phyloP scores from a whole-genome alignment of 2,797 vertebrate genomes.

The Lindbergichthys nudifrons region DNA sequence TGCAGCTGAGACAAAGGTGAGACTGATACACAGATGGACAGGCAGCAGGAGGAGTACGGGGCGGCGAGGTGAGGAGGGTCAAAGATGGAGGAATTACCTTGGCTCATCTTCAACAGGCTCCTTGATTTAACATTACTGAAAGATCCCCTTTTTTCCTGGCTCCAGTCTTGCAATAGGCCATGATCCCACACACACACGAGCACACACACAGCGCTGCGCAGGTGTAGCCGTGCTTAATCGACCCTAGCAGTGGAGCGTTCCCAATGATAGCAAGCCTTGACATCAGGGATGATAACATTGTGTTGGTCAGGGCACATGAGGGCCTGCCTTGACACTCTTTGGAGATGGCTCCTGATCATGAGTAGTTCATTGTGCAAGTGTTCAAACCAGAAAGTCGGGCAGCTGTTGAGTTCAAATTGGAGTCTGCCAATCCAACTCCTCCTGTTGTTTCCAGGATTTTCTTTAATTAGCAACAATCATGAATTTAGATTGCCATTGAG shows the following conservation, averaged over 20 bases:
- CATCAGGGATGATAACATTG: conserved; percentile 64
- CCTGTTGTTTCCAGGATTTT: not conserved
- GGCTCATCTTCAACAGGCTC: conserved; percentile 57
- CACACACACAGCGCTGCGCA: conserved; percentile 25
- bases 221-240: conserved; percentile 52
- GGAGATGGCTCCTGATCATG: conserved; percentile 35
- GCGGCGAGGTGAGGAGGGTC: conserved; percentile 36
- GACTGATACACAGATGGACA: conserved; percentile 41
- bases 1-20: conserved; percentile 63
- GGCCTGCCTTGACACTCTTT: conserved; percentile 28
- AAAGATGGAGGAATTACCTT: conserved; percentile 55
- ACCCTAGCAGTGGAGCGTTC: conserved; percentile 35
- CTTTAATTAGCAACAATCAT: not conserved
- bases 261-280: conserved; percentile 60
- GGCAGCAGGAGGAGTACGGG: conserved; percentile 9
- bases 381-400: conserved; percentile 16
- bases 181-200: not conserved
- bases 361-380: conserved; percentile 11
- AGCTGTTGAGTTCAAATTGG: conserved; percentile 22
- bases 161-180: conserved; percentile 9
- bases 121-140: conserved; percentile 76
- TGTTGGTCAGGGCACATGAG: conserved; percentile 14
- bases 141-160: conserved; percentile 54
- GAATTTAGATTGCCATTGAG: not conserved
- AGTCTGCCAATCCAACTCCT: not conserved